These are phyloP conservation scores for Myodes glareolus DNA, from an alignment of 2,113 vertebrate species.

Conservation along the genomic window DNA sequence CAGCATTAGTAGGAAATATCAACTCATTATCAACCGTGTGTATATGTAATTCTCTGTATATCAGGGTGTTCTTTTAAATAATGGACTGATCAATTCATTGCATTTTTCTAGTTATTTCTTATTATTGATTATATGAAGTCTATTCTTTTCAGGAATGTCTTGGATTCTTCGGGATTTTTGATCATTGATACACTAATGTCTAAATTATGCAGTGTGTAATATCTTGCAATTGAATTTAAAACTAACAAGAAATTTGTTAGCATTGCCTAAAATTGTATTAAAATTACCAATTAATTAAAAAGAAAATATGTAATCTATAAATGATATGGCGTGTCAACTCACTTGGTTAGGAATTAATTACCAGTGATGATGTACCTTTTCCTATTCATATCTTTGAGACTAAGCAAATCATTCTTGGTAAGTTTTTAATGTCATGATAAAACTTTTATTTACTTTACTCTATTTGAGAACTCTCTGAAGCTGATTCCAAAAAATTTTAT, in stretches of 20 bases:
- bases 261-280: not conserved
- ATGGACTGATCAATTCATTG: not conserved
- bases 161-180: not conserved
- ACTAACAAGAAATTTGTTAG: not conserved
- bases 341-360: not conserved
- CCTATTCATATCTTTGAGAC: not conserved
- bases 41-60: not conserved
- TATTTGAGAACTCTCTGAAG: not conserved
- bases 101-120: not conserved
- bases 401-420: not conserved
- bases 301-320: not conserved
- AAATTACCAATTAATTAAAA: not conserved
- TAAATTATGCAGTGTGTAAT: not conserved
- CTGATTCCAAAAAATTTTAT: not conserved
- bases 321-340: not conserved
- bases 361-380: not conserved
- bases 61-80: not conserved
- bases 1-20: not conserved
- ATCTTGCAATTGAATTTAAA: not conserved
- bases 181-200: not conserved
- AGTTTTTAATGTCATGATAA: not conserved
- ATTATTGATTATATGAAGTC: not conserved
- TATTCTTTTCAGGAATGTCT: not conserved
- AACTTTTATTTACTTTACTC: constrained; percentile 25
- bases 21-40: not conserved